phyloP scores from a whole-genome alignment of 2,113 vertebrate species.

The Tupaia tana region DNA sequence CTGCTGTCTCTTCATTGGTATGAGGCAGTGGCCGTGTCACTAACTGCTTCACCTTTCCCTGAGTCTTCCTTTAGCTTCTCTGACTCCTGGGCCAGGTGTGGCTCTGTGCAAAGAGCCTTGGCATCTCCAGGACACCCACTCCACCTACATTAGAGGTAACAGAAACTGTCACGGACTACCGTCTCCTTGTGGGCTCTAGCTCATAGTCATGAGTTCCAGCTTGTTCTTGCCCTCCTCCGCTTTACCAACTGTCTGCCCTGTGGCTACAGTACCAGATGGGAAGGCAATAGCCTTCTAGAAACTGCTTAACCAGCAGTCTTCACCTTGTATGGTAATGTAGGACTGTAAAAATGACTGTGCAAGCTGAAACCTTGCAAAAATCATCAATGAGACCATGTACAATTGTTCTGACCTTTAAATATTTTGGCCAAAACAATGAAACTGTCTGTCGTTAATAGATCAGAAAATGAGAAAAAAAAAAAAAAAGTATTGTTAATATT shows the following conservation, averaged over 20 bases:
- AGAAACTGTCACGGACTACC: neutral
- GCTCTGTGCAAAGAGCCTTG: neutral
- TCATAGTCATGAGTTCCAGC: neutral
- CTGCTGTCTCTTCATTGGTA: neutral
- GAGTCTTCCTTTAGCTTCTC: conserved; percentile 13
- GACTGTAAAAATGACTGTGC: neutral
- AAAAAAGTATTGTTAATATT: neutral
- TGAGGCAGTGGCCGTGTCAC: neutral
- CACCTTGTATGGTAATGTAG: neutral
- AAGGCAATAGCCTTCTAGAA: conserved; percentile 12
- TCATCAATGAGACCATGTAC: neutral
- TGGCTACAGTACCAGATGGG: neutral
- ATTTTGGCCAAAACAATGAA: conserved; percentile 44
- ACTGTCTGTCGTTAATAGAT: neutral
- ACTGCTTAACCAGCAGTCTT: conserved; percentile 31
- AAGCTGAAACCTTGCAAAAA: conserved; percentile 18
- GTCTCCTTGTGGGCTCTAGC: neutral
- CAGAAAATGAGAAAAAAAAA: conserved; percentile 8
- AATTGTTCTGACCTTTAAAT: neutral
- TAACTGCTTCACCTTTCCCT: neutral
- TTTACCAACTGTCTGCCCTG: neutral
- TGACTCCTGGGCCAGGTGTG: neutral
- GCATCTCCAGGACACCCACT: neutral
- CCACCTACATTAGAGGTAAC: neutral
- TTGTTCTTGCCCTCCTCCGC: neutral